A percentile compares a stretch with the other conserved stretches of the same genome.
Evolutionary conservation across 2,888 invertebrate genomes (phyloP).

Genomic region (Cataglyphis cursor): DNA sequence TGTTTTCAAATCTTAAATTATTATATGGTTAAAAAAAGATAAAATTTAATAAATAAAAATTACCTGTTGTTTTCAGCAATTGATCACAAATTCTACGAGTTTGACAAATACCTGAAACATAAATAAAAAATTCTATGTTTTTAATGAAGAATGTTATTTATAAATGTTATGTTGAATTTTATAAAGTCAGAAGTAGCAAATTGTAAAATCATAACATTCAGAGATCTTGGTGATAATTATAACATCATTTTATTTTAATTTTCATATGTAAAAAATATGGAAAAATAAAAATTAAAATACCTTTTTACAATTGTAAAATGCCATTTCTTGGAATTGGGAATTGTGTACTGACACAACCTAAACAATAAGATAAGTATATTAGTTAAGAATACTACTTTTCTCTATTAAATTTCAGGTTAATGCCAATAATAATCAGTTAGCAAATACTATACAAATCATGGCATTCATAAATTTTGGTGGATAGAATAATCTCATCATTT

Average conservation of each 20-base stretch:
- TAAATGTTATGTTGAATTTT: not conserved
- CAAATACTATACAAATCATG: conserved; percentile 18
- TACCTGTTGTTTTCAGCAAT: not conserved
- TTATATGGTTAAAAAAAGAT: not conserved
- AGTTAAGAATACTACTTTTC: not conserved
- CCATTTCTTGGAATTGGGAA: not conserved
- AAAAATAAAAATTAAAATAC: not conserved
- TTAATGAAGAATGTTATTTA: not conserved
- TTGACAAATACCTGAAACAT: not conserved
- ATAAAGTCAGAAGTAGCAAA: conserved; percentile 19
- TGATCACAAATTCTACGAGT: not conserved
- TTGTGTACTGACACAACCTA: not conserved
- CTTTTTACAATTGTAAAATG: not conserved
- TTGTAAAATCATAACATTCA: conserved; percentile 16
- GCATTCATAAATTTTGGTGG: conserved; percentile 2
- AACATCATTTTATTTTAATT: not conserved
- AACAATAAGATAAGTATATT: conserved; percentile 9
- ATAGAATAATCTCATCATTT: conserved; percentile 1
- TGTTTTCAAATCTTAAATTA: not conserved
- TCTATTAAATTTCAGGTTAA: not conserved
- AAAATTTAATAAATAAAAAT: not conserved
- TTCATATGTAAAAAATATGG: not conserved
- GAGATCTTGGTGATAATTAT: not conserved
- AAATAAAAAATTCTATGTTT: not conserved
- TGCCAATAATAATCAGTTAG: not conserved